These are phyloP conservation scores for Didymodactylos carnosus DNA, from an alignment of 2,888 invertebrate species.

Conservation along the genomic window DNA sequence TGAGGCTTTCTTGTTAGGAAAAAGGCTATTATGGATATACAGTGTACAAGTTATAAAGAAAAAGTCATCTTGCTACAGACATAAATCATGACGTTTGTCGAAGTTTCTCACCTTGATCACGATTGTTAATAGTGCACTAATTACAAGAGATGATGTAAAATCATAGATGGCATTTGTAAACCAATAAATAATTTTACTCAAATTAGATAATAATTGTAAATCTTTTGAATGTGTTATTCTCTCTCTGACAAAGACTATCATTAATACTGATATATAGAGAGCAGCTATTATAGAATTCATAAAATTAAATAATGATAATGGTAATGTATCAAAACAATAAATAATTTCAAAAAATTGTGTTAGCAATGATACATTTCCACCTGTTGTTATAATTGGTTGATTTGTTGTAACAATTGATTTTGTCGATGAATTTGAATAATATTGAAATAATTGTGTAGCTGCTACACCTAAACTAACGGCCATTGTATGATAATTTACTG, in stretches of 20 bases:
- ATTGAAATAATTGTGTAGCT: not conserved
- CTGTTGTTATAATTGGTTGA: not conserved
- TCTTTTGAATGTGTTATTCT: slow-evolving; percentile 10
- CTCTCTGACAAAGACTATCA: slow-evolving; percentile 2
- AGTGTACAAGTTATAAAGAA: no score
- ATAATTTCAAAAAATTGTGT: not conserved
- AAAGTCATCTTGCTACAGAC: no score
- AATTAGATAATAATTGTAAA: slow-evolving; percentile 7
- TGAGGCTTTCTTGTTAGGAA: no score
- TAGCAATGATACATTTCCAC: not conserved
- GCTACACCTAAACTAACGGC: not conserved
- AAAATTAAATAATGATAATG: slow-evolving; percentile 13
- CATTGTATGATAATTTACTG: not conserved
- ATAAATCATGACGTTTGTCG: no score
- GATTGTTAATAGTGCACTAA: not conserved
- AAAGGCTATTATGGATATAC: no score
- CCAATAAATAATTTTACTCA: slow-evolving; percentile 2
- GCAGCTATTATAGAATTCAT: not conserved
- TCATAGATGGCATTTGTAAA: slow-evolving; percentile 6
- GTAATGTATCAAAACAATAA: slow-evolving; percentile 10
- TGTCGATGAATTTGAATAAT: not conserved
- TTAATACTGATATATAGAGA: not conserved
- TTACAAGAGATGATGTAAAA: not conserved
- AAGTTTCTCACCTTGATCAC: not conserved
- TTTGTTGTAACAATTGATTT: not conserved